These are phyloP conservation scores for Gnathonemus echidnorhynchus DNA, from an alignment of 2,113 vertebrate species.

Conservation along the genomic window DNA sequence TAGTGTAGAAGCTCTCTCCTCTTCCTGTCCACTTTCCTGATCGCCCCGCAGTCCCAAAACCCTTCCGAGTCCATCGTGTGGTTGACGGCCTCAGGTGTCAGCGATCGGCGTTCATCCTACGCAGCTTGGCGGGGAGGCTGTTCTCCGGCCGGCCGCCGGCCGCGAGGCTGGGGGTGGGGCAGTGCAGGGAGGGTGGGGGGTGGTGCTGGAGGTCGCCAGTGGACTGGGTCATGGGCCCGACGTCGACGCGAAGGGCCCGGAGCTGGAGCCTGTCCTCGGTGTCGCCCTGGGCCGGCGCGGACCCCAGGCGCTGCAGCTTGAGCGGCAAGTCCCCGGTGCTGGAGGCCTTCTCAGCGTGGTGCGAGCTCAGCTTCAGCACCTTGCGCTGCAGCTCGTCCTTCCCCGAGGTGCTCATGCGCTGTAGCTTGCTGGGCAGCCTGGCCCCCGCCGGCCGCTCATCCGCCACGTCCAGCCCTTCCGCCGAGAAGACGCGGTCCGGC, in stretches of 20 bases:
- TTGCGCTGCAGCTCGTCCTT: conserved; percentile 68
- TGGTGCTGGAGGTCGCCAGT: conserved; percentile 60
- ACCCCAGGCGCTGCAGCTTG: conserved; percentile 65
- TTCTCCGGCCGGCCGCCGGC: conserved; percentile 52
- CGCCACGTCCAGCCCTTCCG: conserved; percentile 58
- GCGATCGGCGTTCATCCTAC: conserved; percentile 63
- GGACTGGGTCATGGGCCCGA: conserved; percentile 67
- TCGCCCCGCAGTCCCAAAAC: no score
- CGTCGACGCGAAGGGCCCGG: conserved; percentile 62
- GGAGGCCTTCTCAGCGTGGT: conserved; percentile 62
- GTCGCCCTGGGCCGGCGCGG: conserved; percentile 50
- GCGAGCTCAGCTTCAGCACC: conserved; percentile 61
- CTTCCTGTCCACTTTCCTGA: neutral
- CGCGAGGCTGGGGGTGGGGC: conserved; percentile 35
- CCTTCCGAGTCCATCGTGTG: neutral
- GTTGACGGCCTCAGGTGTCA: conserved; percentile 31
- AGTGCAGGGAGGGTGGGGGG: conserved; percentile 31
- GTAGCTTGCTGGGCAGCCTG: conserved; percentile 71
- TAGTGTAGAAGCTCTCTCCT: conserved; percentile 22
- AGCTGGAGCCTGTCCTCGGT: conserved; percentile 55
- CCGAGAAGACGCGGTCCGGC: conserved; percentile 60
- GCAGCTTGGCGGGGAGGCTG: conserved; percentile 65
- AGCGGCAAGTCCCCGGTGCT: conserved; percentile 73
- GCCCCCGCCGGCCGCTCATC: conserved; percentile 50
- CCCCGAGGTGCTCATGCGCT: conserved; percentile 66